phyloP scores from a whole-genome alignment of 2,113 vertebrate species.

The Cololabis saira region DNA sequence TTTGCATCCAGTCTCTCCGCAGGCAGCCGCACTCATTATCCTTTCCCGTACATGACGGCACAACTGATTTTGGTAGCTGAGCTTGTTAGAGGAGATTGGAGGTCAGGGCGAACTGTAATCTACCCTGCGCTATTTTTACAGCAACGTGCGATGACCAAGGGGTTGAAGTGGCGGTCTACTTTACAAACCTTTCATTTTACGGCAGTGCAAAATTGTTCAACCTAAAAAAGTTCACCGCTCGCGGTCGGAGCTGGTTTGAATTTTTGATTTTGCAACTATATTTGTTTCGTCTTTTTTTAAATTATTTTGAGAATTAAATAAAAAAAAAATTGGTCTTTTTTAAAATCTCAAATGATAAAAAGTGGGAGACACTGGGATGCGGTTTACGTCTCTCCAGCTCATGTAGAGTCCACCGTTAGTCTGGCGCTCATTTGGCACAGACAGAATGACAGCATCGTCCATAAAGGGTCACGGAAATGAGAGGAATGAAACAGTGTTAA shows the following conservation, averaged over 20 bases:
- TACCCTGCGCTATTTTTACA: conserved; percentile 65
- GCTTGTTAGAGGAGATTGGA: conserved; percentile 75
- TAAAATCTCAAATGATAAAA: neutral
- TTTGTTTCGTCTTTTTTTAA: neutral
- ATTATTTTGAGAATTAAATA: neutral
- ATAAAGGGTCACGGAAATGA: conserved; percentile 74
- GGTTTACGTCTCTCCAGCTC: conserved; percentile 38
- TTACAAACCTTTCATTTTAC: conserved; percentile 69
- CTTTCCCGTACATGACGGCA: conserved; percentile 92
- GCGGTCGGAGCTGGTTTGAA: too few species aligned
- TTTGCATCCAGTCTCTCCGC: conserved; percentile 92
- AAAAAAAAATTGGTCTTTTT: neutral
- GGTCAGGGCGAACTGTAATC: conserved; percentile 71
- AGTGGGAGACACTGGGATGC: conserved; percentile 52
- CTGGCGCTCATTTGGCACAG: conserved; percentile 77
- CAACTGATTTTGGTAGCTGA: conserved; percentile 84
- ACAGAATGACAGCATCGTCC: conserved; percentile 76
- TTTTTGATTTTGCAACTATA: neutral
- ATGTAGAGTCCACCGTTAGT: conserved; percentile 56
- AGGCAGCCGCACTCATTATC: conserved; percentile 93
- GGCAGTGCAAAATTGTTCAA: conserved; percentile 59
- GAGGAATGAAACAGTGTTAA: conserved; percentile 76
- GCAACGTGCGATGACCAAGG: conserved; percentile 48
- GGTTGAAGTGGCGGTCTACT: conserved; percentile 45
- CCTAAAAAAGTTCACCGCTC: neutral